Evolutionary conservation across 2,888 invertebrate genomes (phyloP), one percentile per base, ranked within the genome.

Genomic region (Polydrusus pterygomalis): DNA sequence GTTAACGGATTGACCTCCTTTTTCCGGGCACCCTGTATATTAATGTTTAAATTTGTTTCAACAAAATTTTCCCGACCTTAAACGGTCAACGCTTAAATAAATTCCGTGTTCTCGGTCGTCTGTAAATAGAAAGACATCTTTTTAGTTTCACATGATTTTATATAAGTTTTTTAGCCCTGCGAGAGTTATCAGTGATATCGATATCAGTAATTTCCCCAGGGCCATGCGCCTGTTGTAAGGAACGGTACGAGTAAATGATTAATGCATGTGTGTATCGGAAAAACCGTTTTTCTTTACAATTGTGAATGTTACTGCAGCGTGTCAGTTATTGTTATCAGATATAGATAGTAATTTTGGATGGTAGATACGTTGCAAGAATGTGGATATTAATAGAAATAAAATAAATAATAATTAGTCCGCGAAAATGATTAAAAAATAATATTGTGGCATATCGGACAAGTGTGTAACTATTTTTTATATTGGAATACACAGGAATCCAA

Each of bases 141-240:
- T 58, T 34, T 10, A 38, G 58, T 58, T 17, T 58, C 58, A 58
- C 34, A 58, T 58, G 38, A 58, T 58, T 17, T 38, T 58, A 58
- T 38, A 38, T 58, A 58, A 34, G 58, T 38, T 49, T 63, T 73
- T 45, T 43, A 62, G 64, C 47, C 65, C 25, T 60, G 17, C 40
- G 17, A 45, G 63, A 58, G 49, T 62, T 68, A 60, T 70, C 70
- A 68, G 51, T 65, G 70, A 67, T 75, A 70, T 70, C 75, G 70
- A 75, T 75, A 75, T 51, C 75, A 34, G 60, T 70, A 70, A 75
- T 75, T 70, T 75, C 75, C 75, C 75, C 8, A 7, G 64, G 64
- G 74, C 11, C 8, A 9, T n/a, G 17, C 40, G 45, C 15, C 58
- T 34, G 38, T 54, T 54, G 63, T 56, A 69, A 74, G 64, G 43